Evolutionary conservation across 2,113 vertebrate genomes (phyloP), one percentile per base, ranked within the genome.

Genomic region (Engraulis encrasicolus): DNA sequence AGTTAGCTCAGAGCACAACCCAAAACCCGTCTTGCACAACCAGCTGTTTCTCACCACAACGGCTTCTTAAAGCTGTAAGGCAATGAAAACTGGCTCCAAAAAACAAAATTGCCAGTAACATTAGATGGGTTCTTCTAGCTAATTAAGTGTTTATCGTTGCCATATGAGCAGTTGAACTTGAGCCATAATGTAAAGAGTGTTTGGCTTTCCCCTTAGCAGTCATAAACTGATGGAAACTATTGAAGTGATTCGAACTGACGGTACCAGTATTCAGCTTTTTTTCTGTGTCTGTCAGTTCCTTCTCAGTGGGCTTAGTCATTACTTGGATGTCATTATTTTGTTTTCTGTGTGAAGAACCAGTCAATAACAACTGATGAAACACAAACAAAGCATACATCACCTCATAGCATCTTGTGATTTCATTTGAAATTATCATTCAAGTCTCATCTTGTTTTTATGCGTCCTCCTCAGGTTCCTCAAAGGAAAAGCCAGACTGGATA

Each of bases 401-500:
- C 40, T 5, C 40, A 45, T 45, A 45, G 9, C 4, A 45, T 45
- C 40, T 45, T 45, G 40, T 45, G 40, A 45, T 45, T 5, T 45
- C 3, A 45, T 5, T 45, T 45, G 40, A 45, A 45, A 45, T 9
- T 9, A 45, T 45, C 40, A 45, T 45, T 9, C 3, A 3, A 45
- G 9, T 3, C 40, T 45, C 40, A 45, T 3, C 40, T 45, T 45
- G 40, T 45, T 78, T 50, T 40, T 15, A 37, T 54, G 81, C 83
- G 14, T 89, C 27, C 90, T 81, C 86, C 31, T 90, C 93, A 99
- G 98, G 97, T 99, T 96, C 98, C 98, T 93, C 98, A 99, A 93
- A 98, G 98, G 88, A 99, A 95, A 94, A 95, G 94, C 90, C 97
- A 97, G 78, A 98, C 97, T 20, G 97, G 98, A 87, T 99, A 95